Conservation (phyloP, 2,888 invertebrate genomes). For the Aporophyla nigra region DNA sequence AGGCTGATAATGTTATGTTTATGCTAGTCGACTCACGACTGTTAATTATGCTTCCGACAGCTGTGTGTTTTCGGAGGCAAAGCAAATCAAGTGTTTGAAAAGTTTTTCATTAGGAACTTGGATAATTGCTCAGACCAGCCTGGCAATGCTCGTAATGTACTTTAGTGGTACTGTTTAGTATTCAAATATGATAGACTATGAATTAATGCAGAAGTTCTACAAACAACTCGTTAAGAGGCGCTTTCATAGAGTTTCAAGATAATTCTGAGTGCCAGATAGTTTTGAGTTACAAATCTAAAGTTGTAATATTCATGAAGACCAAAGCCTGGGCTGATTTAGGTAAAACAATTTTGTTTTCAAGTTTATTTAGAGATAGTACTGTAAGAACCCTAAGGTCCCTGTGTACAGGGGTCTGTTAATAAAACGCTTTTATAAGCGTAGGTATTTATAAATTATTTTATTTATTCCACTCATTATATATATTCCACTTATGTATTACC, state of each 20-base stretch:
- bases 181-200: neutral
- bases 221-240: slow-evolving; percentile 7
- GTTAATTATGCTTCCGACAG: too few species aligned
- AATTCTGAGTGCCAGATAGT: slow-evolving; percentile 1
- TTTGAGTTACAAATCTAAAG: neutral
- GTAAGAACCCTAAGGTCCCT: too few species aligned
- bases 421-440: too few species aligned
- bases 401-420: too few species aligned
- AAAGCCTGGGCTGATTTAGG: neutral
- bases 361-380: slow-evolving; percentile 1
- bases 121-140: neutral
- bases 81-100: neutral
- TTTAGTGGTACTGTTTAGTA: neutral
- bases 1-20: too few species aligned
- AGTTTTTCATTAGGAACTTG: neutral
- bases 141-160: neutral
- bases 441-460: too few species aligned
- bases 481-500: too few species aligned
- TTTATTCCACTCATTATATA: too few species aligned
- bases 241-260: neutral
- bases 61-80: too few species aligned
- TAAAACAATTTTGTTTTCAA: slow-evolving; percentile 2
- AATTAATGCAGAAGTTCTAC: slow-evolving; percentile 3
- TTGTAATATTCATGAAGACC: slow-evolving; percentile 20
- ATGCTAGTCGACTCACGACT: too few species aligned